Percentiles rank a stretch among this genome's conserved stretches.
Evolutionary conservation across 1,140 invertebrate genomes (phyloP).

Genomic region (Druon quercuslanigerum): DNA sequence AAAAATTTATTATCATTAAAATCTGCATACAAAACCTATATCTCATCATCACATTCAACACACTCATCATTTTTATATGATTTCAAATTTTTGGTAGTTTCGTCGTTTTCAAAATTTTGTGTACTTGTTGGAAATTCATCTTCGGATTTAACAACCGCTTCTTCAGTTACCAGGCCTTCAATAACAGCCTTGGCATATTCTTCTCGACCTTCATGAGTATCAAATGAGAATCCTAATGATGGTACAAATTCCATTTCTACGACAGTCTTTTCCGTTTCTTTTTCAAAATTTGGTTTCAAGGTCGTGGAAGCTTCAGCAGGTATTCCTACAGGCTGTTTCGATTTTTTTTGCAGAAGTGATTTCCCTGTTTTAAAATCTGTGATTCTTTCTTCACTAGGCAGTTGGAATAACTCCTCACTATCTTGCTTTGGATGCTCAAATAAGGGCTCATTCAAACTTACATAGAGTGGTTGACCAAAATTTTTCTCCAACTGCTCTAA

Average conservation of each 20-base stretch:
- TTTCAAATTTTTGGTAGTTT: conserved; percentile 20
- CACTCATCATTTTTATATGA: neutral
- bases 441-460: neutral
- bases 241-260: conserved; percentile 69
- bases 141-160: conserved; percentile 28
- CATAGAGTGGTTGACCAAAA: conserved; percentile 50
- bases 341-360: neutral
- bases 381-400: neutral
- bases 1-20: conserved; percentile 1
- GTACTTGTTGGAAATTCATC: conserved; percentile 36
- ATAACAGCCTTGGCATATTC: conserved; percentile 66
- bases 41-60: conserved; percentile 1
- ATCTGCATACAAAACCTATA: neutral
- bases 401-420: neutral
- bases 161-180: conserved; percentile 59
- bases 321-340: neutral
- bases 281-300: neutral
- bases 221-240: conserved; percentile 66
- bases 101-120: conserved; percentile 20
- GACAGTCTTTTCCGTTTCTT: conserved; percentile 40
- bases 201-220: conserved; percentile 60
- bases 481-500: conserved; percentile 41
- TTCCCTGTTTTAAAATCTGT: neutral
- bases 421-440: neutral
- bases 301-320: neutral